Percentiles rank a stretch among this genome's conserved stretches.
phyloP scores from a whole-genome alignment of 2,113 vertebrate species.

The Odobenus rosmarus region DNA sequence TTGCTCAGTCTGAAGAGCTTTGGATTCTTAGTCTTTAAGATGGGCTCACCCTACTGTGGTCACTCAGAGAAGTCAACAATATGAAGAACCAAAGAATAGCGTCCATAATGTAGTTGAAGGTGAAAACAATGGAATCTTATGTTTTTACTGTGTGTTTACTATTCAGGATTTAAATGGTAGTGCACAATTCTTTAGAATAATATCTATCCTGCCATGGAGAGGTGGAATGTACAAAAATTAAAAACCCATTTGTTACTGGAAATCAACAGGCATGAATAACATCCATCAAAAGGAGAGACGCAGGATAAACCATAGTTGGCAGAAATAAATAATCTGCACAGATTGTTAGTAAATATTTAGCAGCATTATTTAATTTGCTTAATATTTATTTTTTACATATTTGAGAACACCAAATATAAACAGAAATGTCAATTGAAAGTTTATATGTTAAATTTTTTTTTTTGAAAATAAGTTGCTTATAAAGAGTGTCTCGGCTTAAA shows the following conservation, averaged over 20 bases:
- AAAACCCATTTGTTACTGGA: constrained; percentile 78
- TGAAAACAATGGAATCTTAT: constrained; percentile 33
- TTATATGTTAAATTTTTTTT: constrained; percentile 51
- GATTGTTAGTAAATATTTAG: constrained; percentile 73
- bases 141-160: constrained; percentile 76
- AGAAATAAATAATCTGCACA: constrained; percentile 63
- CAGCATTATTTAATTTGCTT: constrained; percentile 63
- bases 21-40: neutral
- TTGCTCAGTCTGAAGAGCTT: fast-evolving
- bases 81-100: neutral
- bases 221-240: constrained; percentile 73
- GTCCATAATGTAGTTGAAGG: constrained; percentile 30
- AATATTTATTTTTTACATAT: constrained; percentile 55
- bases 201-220: constrained; percentile 53
- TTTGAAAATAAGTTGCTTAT: neutral
- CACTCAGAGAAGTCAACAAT: constrained; percentile 8
- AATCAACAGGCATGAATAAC: constrained; percentile 76
- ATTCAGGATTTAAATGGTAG: constrained; percentile 71
- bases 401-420: constrained; percentile 39
- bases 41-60: neutral
- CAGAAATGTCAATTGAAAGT: constrained; percentile 48
- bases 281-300: constrained; percentile 78
- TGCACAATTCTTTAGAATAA: constrained; percentile 73
- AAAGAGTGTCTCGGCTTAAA: neutral
- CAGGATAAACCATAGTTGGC: constrained; percentile 64